Evolutionary conservation across 2,113 vertebrate species (phyloP), one percentile per base, ranked within the genome.

Genomic region (Chloropsis cyanopogon): DNA sequence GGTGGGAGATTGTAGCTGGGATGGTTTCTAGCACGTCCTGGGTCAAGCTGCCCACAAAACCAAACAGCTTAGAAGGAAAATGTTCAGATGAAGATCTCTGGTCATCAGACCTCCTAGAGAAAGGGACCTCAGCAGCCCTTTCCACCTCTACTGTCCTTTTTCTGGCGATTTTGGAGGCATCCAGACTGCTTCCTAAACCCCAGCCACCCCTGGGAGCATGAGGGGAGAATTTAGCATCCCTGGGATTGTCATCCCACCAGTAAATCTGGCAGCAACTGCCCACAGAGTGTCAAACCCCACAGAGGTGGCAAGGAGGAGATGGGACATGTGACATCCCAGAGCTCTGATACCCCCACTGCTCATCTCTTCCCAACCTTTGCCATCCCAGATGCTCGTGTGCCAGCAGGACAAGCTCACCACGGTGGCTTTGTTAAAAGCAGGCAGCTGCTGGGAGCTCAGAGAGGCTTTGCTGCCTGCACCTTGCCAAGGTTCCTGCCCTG

Each of bases 301-400:
- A 7, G 5, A 46, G 3, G 2, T 4, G 29, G 17, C 22, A 7
- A 78, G 15, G n/a, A 42, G 64, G 39, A 41, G 54, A 39, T 16
- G 16, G 61, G 25, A 25, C 0, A 0, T 9, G 39, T n/a, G 65
- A 47, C 54, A 47, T 13, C 50, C 54, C 6, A 4, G n/a, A 73
- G 73, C 50, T 2, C 3, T 22, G 78, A 23, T 29, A 44, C 5
- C 28, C 85, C 24, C 59, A 35, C 47, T 10, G 4, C 28, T 33
- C 4, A 0, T 60, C 50, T 28, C 53, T 29, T 41, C 41, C 41
- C 54, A 72, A 0, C 21, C 18, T 66, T 3, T 44, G 28, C 76
- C 5, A 4, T 21, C 35, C 35, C 0, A 2, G 57, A 5, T 6
- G 31, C n/a, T 54, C 12, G 8, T 0, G 0, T 21, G 71, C 41